These are phyloP conservation scores for Cercopithecus petaurista DNA, from an alignment of 2,797 vertebrate genomes.

Conservation along the genomic window DNA sequence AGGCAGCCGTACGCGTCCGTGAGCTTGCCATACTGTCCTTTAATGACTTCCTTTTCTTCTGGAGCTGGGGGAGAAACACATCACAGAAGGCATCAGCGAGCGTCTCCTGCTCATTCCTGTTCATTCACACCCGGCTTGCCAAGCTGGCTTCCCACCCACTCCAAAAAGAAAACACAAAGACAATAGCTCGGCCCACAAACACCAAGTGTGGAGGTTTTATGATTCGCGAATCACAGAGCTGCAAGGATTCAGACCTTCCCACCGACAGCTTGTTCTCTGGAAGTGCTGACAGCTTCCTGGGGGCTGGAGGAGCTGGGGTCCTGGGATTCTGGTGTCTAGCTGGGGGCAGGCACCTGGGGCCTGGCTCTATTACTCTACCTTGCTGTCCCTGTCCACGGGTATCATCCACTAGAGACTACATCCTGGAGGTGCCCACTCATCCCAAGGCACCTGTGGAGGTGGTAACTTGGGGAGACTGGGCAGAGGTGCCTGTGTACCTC, in stretches of 20 bases:
- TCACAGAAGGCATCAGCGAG: constrained; percentile 56
- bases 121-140: constrained; percentile 43
- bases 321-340: background rate
- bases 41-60: constrained; percentile 88
- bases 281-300: background rate
- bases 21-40: constrained; percentile 86
- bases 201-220: background rate
- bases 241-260: constrained; percentile 28
- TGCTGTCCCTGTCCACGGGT: background rate
- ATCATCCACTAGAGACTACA: background rate
- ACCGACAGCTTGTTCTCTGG: background rate
- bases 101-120: background rate
- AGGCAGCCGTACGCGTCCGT: constrained; percentile 88
- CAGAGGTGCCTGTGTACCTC: background rate
- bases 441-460: background rate
- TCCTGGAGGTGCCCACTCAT: fast-evolving
- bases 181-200: constrained; percentile 36
- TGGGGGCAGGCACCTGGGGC: background rate
- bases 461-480: background rate
- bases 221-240: background rate
- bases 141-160: constrained; percentile 52
- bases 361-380: background rate
- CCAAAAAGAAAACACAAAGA: constrained; percentile 57
- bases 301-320: background rate
- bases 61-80: constrained; percentile 83